Percentiles rank a stretch among this genome's conserved stretches.
Evolutionary conservation across 2,113 vertebrate species (phyloP).

Genomic region (Copsychus sechellarum): DNA sequence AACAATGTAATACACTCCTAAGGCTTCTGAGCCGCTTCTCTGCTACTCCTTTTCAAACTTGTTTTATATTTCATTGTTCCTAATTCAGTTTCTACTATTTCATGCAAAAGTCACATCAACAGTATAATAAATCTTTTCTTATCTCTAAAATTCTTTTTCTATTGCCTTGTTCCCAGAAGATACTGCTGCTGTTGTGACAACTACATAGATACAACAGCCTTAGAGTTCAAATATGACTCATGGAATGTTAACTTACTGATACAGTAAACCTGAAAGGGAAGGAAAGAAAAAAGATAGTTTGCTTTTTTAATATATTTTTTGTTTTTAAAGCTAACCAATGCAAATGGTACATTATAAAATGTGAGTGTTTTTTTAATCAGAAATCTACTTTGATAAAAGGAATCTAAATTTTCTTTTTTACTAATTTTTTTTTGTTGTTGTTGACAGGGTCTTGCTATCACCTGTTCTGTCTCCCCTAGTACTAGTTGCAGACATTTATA

Average conservation of each 20-base stretch:
- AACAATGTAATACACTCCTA: rapidly evolving
- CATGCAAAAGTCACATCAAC: not conserved
- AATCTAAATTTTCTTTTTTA: not conserved
- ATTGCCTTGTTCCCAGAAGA: not conserved
- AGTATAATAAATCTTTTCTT: not conserved
- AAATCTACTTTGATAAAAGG: not conserved
- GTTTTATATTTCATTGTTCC: not conserved
- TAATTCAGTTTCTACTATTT: not conserved
- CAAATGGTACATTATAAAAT: not conserved
- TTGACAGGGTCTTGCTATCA: not conserved
- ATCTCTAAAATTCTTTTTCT: not conserved
- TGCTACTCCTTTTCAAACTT: not conserved
- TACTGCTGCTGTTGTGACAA: not conserved
- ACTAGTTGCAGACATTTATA: not conserved
- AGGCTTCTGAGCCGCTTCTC: not conserved
- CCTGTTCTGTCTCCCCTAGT: not conserved
- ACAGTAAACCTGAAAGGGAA: not conserved
- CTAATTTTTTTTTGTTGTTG: not conserved
- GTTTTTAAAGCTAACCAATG: not conserved
- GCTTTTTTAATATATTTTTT: not conserved
- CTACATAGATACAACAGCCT: not conserved
- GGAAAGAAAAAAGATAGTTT: not conserved
- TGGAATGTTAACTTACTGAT: not conserved
- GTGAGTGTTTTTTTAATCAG: rapidly evolving
- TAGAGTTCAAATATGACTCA: not conserved